Base-by-base conservation (phyloP, 2,888 invertebrate genomes). In the Cosmopolites sordidus region DNA sequence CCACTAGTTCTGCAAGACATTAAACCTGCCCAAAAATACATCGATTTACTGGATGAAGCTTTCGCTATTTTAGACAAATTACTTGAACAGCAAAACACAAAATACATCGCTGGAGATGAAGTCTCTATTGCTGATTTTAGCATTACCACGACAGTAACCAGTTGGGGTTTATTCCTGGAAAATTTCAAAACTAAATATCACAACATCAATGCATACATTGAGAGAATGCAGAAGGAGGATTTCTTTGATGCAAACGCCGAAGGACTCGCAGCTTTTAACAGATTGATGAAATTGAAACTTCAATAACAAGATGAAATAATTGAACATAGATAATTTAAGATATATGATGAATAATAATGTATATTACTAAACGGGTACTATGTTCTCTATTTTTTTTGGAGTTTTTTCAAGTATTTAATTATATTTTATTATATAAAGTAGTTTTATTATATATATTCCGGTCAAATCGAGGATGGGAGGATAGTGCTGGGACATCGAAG, bases 91-190 rank as follows among this genome's bases (percentile, higher is more conserved):
- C 12, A 18, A 33, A 43, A 47, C 12, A 33, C 48, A 11, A 18
- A 9, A 2, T 54, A 42, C 27, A 48, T 37, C 14, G 54, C 49
- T 42, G 54, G 54, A 16, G 41, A 39, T 8, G 38, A 48, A 30
- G 11, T 54, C 14, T 44, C 49, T 16, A 54, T 54, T 16, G 54
- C 54, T 22, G 54, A 54, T 39, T 45, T 54, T 37, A 54, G 45
- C 37, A 44, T 54, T n/a, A 44, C 37, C 2, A 29, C 49, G 17
- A 54, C 45, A 0, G 40, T 44, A 11, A 46, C 45, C 4, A 16
- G 9, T 16, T 45, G 45, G 40, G 18, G 40, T 11, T 17, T 18
- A 17, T 16, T 45, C 27, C 40, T 39, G n/a, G 2, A 49, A 4
- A 18, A 44, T 18, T 12, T 17, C 2, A 33, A 46, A 14, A 11